A percentile compares a stretch with the other conserved stretches of the same genome.
Conservation (phyloP, 2,888 invertebrate genomes). For the Pyrocoelia pectoralis region DNA sequence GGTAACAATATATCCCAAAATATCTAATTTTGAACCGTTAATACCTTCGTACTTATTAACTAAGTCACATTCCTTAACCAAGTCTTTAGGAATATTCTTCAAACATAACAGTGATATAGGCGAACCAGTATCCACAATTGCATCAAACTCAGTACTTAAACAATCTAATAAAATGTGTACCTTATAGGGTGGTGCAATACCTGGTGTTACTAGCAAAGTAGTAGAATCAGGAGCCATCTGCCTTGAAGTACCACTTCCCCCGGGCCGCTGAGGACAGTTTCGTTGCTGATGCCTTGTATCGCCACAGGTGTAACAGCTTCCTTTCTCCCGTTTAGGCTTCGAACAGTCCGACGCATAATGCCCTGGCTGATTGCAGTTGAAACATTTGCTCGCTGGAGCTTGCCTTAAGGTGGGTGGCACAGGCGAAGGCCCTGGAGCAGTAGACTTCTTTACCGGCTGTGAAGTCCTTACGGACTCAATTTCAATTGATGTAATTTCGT, state of each 20-base stretch:
- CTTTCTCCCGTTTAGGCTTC: neutral
- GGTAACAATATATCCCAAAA: neutral
- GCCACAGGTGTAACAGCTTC: neutral
- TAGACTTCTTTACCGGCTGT: neutral
- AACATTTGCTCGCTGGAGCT: no score
- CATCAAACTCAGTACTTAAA: neutral
- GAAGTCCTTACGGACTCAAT: neutral
- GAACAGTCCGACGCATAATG: neutral
- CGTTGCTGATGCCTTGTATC: neutral
- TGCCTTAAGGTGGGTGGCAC: neutral
- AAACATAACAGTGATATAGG: neutral
- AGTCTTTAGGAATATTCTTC: neutral
- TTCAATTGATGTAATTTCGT: neutral
- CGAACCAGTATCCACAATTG: neutral
- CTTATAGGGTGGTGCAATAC: neutral
- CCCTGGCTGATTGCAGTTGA: neutral
- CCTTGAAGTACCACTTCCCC: neutral
- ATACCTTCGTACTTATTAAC: neutral
- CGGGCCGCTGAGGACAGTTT: neutral
- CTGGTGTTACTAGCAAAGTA: no score
- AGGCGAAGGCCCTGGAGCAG: neutral
- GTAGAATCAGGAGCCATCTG: neutral
- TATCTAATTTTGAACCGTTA: neutral
- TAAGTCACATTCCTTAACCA: neutral
- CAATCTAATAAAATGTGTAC: neutral